phyloP scores from a whole-genome alignment of 2,888 invertebrate species.

The Tineola bisselliella region DNA sequence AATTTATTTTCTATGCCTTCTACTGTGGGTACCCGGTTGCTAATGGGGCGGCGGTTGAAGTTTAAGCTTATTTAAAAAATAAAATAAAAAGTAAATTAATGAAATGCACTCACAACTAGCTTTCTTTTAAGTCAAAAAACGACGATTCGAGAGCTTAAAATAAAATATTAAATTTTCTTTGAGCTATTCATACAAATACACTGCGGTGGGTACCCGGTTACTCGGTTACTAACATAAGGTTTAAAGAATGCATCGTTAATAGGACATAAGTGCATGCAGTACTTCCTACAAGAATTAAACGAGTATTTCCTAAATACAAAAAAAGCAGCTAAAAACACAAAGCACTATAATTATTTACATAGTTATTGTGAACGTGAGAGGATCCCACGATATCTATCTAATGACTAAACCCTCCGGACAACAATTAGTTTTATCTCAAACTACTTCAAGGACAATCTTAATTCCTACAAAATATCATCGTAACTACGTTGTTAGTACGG shows the following conservation, averaged over 20 bases:
- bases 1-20: slow-evolving; percentile 1
- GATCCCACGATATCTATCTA: not conserved
- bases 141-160: not conserved
- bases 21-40: not conserved
- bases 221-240: slow-evolving; percentile 1
- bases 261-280: not conserved
- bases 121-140: not conserved
- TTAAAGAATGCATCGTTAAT: too few relatives aligned
- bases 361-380: not conserved
- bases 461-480: not conserved
- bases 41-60: not conserved
- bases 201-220: not conserved
- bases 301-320: not conserved
- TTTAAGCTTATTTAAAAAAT: not conserved
- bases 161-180: not conserved
- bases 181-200: not conserved
- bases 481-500: too few relatives aligned
- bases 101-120: not conserved
- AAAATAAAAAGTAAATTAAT: too few relatives aligned
- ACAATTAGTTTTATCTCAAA: slow-evolving; percentile 3
- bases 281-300: not conserved
- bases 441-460: not conserved
- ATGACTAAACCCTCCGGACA: not conserved
- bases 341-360: not conserved
- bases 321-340: not conserved